Evolutionary conservation across 2,797 vertebrate species (phyloP).

Genomic region (Anguilla megastoma): DNA sequence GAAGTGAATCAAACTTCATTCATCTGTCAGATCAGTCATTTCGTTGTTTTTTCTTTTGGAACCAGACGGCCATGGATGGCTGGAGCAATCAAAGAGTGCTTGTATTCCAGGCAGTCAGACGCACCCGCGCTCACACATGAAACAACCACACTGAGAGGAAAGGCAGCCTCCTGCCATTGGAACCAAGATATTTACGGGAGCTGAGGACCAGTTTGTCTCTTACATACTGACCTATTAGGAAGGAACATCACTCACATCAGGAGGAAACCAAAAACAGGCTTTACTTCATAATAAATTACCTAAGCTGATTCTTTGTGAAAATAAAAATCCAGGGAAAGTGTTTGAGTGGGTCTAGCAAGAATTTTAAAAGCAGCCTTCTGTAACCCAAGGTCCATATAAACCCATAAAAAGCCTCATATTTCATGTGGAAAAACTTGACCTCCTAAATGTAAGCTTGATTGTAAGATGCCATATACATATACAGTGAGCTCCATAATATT

Average conservation of each 20-base stretch:
- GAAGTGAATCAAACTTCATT: conserved; percentile 76
- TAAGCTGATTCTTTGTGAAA: background rate
- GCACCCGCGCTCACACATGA: background rate
- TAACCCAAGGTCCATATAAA: no score
- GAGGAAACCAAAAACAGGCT: background rate
- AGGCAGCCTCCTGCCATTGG: background rate
- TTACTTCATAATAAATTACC: background rate
- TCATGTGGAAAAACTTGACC: no score
- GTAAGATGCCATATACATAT: no score
- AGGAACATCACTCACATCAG: background rate
- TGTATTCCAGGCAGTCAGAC: background rate
- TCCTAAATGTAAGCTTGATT: no score
- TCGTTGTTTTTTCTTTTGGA: conserved; percentile 71
- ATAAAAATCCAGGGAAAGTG: background rate
- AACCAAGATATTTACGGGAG: background rate
- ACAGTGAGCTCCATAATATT: no score
- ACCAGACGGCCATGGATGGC: conserved; percentile 51
- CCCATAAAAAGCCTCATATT: no score
- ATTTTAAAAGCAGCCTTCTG: no score
- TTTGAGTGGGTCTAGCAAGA: background rate
- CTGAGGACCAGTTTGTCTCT: background rate
- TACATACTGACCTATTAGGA: background rate
- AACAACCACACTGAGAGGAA: background rate
- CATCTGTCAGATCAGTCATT: conserved; percentile 71
- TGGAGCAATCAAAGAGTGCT: background rate